Conservation (phyloP, 30 jellyfish, hydroid and myxozoan species). For the Cassiopea xamachana region DNA sequence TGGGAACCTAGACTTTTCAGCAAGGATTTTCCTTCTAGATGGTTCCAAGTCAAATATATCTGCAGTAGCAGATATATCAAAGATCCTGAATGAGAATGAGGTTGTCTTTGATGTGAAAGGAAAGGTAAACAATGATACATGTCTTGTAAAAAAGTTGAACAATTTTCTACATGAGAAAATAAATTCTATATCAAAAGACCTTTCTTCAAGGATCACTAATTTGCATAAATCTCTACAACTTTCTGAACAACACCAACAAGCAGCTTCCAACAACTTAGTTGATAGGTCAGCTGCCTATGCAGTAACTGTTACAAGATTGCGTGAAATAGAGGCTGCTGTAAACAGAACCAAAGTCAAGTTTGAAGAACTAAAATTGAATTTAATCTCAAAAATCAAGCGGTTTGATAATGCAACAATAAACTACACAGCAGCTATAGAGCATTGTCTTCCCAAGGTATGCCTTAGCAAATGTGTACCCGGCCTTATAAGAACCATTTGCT, state of each 20-base stretch:
- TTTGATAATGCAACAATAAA: conserved; percentile 29
- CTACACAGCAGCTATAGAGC: conserved; percentile 42
- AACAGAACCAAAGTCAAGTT: conserved; percentile 7
- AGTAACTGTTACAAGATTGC: background rate
- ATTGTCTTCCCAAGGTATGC: conserved; percentile 72
- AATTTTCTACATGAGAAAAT: conserved; percentile 17
- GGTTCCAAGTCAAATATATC: conserved; percentile 13
- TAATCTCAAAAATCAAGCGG: conserved; percentile 1
- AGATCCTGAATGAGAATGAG: conserved; percentile 17
- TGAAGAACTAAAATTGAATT: background rate
- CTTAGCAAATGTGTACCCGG: conserved; percentile 73
- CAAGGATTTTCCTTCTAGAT: conserved; percentile 28
- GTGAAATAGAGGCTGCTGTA: background rate
- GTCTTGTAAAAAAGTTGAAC: conserved; percentile 23
- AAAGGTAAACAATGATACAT: background rate
- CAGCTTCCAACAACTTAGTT: background rate
- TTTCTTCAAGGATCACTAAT: conserved; percentile 6
- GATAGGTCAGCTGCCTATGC: background rate
- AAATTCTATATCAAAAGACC: background rate
- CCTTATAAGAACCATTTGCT: conserved; percentile 34
- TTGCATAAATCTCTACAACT: conserved; percentile 24
- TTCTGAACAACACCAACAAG: background rate
- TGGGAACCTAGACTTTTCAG: conserved; percentile 22
- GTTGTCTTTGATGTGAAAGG: conserved; percentile 37
- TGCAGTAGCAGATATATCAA: conserved; percentile 17